Evolutionary conservation across 1,140 invertebrate genomes (phyloP).

Genomic region (Bradysia coprophila): DNA sequence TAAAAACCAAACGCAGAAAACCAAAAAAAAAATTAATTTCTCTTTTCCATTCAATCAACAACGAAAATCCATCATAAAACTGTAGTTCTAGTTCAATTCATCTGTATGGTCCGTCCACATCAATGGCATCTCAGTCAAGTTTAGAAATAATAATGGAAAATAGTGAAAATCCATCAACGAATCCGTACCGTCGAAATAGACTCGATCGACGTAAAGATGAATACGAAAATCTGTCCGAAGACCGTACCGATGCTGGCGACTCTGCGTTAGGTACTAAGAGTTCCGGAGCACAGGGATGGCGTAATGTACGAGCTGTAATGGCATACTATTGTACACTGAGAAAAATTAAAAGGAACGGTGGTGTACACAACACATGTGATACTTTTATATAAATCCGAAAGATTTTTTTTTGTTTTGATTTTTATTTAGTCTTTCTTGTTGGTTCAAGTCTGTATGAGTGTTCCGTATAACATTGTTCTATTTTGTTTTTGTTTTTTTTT

Average conservation of each 20-base stretch:
- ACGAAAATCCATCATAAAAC: too few relatives aligned
- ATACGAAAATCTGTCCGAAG: neutral
- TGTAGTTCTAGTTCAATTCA: slow-evolving; percentile 1
- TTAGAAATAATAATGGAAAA: slow-evolving; percentile 2
- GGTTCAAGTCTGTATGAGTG: too few relatives aligned
- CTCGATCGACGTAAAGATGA: neutral
- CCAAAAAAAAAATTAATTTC: too few relatives aligned
- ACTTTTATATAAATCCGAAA: neutral
- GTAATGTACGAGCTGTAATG: slow-evolving; percentile 66
- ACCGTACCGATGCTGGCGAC: neutral
- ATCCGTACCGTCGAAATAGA: too few relatives aligned
- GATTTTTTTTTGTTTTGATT: too few relatives aligned
- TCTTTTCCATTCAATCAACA: too few relatives aligned
- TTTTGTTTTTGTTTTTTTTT: too few relatives aligned
- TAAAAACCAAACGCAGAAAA: too few relatives aligned
- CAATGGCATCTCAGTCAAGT: slow-evolving; percentile 2
- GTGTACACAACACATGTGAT: slow-evolving; percentile 2
- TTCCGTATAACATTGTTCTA: too few relatives aligned
- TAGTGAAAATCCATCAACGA: too few relatives aligned
- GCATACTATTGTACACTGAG: slow-evolving; percentile 69
- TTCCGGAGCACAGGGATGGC: slow-evolving; percentile 59
- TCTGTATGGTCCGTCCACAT: neutral
- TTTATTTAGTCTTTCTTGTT: too few relatives aligned
- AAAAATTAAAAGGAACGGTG: slow-evolving; percentile 66
- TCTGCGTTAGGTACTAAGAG: neutral